Conservation (phyloP, 2,797 vertebrate genomes). For the Aeoliscus strigatus region DNA sequence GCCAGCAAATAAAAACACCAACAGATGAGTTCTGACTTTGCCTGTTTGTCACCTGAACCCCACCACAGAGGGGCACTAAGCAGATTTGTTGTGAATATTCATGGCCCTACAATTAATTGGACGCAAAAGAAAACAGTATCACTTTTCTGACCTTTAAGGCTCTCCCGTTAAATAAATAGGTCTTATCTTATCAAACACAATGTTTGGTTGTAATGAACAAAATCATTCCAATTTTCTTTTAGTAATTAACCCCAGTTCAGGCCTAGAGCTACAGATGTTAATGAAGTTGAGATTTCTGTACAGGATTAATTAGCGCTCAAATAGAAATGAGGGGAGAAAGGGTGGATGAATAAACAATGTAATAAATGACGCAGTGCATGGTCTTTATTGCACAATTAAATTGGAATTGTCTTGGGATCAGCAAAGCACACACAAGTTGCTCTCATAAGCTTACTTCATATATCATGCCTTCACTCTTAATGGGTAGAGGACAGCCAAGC, state of each 20-base stretch:
- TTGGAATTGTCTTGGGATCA: constrained; percentile 76
- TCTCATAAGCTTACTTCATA: constrained; percentile 77
- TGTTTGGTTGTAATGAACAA: constrained; percentile 49
- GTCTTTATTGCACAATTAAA: constrained; percentile 91
- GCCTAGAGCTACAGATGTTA: constrained; percentile 79
- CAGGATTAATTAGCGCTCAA: constrained; percentile 86
- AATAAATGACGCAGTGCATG: constrained; percentile 84
- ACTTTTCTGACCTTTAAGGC: no score
- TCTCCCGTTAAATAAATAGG: background rate
- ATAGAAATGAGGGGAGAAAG: constrained; percentile 65
- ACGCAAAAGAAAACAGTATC: no score
- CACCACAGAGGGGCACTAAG: no score
- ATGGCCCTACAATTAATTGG: constrained; percentile 28
- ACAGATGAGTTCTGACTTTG: no score
- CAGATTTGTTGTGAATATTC: constrained; percentile 30
- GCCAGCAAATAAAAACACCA: no score
- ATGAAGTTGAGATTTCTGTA: constrained; percentile 80
- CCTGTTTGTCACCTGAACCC: no score
- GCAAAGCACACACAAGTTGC: constrained; percentile 81
- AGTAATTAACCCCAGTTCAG: constrained; percentile 83
- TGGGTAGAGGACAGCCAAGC: constrained; percentile 71
- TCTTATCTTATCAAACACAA: constrained; percentile 34
- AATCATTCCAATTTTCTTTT: constrained; percentile 70
- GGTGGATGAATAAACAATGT: constrained; percentile 81
- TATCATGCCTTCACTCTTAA: constrained; percentile 82